Percentiles rank a stretch among this genome's conserved stretches.
Evolutionary conservation across 1,140 invertebrate genomes (phyloP).

Genomic region (Micrasema longulum): DNA sequence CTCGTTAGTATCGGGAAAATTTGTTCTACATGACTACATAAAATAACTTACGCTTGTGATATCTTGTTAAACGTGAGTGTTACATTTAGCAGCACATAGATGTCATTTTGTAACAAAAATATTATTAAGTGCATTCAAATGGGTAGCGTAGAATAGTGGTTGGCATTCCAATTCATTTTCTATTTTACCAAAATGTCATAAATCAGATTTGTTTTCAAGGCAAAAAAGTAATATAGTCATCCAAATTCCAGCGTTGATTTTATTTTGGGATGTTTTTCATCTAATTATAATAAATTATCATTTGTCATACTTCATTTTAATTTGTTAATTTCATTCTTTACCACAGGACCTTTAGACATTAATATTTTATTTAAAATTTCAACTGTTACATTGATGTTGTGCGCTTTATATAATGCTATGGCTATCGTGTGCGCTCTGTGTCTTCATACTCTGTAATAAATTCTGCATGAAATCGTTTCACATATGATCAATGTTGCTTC

Average conservation of each 20-base stretch:
- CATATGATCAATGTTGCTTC: constrained; percentile 18
- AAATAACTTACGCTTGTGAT: constrained; percentile 52
- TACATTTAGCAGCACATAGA: constrained; percentile 52
- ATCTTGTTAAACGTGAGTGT: constrained; percentile 54
- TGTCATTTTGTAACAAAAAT: constrained; percentile 34
- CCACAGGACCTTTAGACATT: constrained; percentile 19
- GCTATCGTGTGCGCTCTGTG: not conserved
- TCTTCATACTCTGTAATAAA: constrained; percentile 16
- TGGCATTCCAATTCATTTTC: constrained; percentile 4
- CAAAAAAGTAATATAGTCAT: constrained; percentile 2
- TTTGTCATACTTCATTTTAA: not conserved
- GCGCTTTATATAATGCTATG: constrained; percentile 49
- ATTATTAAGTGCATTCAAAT: constrained; percentile 27
- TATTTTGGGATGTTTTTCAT: not conserved
- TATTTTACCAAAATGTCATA: constrained; percentile 1
- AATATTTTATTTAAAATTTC: constrained; percentile 12
- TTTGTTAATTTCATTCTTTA: constrained; percentile 6
- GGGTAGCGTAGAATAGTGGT: constrained; percentile 22
- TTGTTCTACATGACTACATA: not conserved
- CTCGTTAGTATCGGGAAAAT: not conserved
- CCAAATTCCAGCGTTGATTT: constrained; percentile 14
- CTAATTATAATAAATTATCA: not conserved
- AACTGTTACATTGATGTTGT: constrained; percentile 46
- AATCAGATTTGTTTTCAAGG: not conserved
- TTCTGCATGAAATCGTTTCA: constrained; percentile 40